Conservation (phyloP, 1,140 invertebrate species). For the Melanaphis sacchari region DNA sequence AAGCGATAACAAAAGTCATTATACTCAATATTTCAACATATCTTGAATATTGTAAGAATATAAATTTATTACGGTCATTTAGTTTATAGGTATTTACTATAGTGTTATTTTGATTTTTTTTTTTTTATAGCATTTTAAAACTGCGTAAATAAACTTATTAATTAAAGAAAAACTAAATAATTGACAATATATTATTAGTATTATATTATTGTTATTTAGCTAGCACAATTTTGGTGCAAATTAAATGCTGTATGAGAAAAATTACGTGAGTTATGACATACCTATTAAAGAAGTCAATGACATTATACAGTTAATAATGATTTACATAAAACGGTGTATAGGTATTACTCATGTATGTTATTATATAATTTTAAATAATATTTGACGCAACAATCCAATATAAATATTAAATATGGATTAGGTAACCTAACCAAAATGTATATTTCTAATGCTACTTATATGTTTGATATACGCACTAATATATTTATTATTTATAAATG, state of each 20-base stretch:
- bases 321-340: constrained; percentile 27
- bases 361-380: neutral
- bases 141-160: too few relatives aligned
- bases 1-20: too few relatives aligned
- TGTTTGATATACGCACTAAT: neutral
- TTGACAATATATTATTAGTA: neutral
- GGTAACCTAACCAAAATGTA: neutral
- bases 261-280: neutral
- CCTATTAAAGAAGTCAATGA: neutral
- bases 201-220: neutral
- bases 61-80: too few relatives aligned
- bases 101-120: too few relatives aligned
- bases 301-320: neutral
- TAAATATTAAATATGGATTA: constrained; percentile 28
- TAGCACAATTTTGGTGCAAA: neutral
- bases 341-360: neutral
- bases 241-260: neutral
- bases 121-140: too few relatives aligned
- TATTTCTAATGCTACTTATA: neutral
- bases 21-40: too few relatives aligned
- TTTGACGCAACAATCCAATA: neutral
- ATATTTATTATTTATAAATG: neutral
- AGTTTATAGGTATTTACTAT: too few relatives aligned
- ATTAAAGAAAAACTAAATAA: neutral
- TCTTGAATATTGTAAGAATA: too few relatives aligned